These are phyloP conservation scores for Synaphobranchus kaupii DNA, from an alignment of 2,797 vertebrate genomes.

Conservation along the genomic window DNA sequence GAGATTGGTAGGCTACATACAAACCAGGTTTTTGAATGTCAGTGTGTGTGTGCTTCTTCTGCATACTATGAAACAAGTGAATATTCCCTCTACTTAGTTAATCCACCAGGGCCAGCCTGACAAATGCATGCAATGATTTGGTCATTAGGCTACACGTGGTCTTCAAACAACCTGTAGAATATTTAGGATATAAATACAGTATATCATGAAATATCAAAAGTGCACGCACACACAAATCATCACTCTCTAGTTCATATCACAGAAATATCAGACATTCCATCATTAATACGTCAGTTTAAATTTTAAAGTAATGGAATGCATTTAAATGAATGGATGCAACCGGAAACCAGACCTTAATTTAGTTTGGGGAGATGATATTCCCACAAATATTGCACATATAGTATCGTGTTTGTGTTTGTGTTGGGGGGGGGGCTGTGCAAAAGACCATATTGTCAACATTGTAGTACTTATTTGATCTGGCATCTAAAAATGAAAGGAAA, in stretches of 20 bases:
- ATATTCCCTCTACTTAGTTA: background rate
- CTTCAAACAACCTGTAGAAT: background rate
- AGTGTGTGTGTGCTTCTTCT: background rate
- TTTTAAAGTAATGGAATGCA: background rate
- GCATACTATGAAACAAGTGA: background rate
- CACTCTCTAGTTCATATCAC: background rate
- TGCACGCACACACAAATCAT: background rate
- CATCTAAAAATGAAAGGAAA: background rate
- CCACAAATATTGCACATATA: background rate
- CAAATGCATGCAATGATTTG: background rate
- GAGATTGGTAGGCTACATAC: background rate
- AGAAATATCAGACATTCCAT: background rate
- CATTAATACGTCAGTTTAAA: background rate
- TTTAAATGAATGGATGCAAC: background rate
- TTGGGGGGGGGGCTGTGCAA: background rate
- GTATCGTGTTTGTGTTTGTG: background rate
- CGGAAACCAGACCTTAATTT: background rate
- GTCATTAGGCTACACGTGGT: too few species aligned
- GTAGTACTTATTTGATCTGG: conserved; percentile 14
- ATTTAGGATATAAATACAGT: background rate
- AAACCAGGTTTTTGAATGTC: background rate
- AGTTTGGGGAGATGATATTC: background rate
- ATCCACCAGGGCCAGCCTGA: background rate
- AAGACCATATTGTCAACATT: conserved; percentile 8
- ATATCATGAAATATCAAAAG: background rate